These are phyloP conservation scores for Myotis brandtii DNA, from an alignment of 2,113 vertebrate genomes.

Conservation along the genomic window DNA sequence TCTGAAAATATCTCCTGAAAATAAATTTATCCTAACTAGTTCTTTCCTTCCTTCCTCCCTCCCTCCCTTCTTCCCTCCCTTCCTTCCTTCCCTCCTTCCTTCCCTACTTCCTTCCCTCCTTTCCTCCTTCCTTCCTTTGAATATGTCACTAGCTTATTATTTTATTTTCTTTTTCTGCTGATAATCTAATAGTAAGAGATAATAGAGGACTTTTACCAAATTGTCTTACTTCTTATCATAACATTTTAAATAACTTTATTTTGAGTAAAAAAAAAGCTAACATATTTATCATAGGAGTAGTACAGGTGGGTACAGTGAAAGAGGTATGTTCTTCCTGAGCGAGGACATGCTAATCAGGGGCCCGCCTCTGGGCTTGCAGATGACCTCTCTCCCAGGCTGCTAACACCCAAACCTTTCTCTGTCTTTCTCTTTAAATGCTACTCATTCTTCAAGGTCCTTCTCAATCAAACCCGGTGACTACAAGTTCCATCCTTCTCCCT, in stretches of 20 bases:
- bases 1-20: slow-evolving; percentile 86
- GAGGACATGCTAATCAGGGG: neutral
- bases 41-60: slow-evolving; percentile 68
- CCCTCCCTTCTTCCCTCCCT: neutral
- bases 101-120: no score
- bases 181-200: neutral
- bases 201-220: slow-evolving; percentile 50
- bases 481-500: neutral
- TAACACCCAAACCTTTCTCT: neutral
- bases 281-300: neutral
- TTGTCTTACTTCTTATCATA: slow-evolving; percentile 74
- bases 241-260: slow-evolving; percentile 57
- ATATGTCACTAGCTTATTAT: neutral
- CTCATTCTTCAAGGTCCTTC: neutral
- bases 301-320: neutral
- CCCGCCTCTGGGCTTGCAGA: neutral
- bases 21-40: slow-evolving; percentile 86
- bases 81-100: neutral
- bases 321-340: neutral
- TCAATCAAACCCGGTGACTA: neutral
- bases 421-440: neutral
- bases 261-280: neutral
- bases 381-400: neutral
- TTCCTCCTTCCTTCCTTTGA: no score
- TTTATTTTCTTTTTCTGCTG: neutral